phyloP scores from a whole-genome alignment of 2,113 vertebrate genomes.

The Sula dactylatra region DNA sequence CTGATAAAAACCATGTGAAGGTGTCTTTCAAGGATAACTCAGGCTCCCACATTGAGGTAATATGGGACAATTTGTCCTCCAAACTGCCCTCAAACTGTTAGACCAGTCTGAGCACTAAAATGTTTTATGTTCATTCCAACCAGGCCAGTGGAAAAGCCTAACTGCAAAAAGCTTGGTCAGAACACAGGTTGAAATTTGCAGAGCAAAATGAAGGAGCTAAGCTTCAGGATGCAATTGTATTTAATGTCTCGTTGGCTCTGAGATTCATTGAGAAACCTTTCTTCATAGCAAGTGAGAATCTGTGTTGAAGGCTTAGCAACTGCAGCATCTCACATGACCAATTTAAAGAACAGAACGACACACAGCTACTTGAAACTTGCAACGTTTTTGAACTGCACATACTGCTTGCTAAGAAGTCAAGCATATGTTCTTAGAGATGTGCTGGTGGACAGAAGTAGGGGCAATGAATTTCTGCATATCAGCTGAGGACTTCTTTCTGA shows the following conservation, averaged over 20 bases:
- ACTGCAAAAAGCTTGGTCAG: neutral
- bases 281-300: neutral
- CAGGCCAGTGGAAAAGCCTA: neutral
- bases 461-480: neutral
- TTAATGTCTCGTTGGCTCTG: neutral
- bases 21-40: neutral
- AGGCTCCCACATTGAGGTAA: neutral
- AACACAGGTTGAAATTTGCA: neutral
- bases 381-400: neutral
- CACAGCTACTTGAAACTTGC: neutral
- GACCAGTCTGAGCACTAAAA: neutral
- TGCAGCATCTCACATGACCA: neutral
- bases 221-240: neutral
- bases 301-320: neutral
- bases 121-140: neutral
- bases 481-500: neutral
- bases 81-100: neutral
- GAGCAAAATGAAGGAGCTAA: neutral
- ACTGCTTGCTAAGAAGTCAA: neutral
- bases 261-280: neutral
- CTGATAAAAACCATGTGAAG: accelerated
- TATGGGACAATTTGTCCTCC: neutral
- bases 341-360: neutral
- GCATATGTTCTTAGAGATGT: neutral
- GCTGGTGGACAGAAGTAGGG: neutral